These are phyloP conservation scores for Formica aserva DNA, from an alignment of 2,888 invertebrate genomes.

Conservation along the genomic window DNA sequence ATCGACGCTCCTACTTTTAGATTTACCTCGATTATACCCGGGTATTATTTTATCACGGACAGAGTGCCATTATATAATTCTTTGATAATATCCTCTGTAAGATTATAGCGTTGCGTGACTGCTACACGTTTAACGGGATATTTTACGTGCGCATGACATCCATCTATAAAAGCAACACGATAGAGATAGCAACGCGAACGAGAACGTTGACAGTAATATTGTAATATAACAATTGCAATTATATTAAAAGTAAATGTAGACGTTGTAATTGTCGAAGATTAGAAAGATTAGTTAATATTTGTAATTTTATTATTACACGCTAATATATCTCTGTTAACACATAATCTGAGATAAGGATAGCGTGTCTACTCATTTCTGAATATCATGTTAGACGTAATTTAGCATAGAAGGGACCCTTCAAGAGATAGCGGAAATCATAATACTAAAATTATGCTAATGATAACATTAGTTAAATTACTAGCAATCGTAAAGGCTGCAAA, in stretches of 20 bases:
- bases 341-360: background rate
- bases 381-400: background rate
- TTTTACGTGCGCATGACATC: slow-evolving; percentile 52
- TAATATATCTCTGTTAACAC: background rate
- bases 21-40: background rate
- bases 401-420: background rate
- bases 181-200: background rate
- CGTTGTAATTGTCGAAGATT: background rate
- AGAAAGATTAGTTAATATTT: background rate
- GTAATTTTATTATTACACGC: background rate
- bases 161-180: slow-evolving; percentile 62
- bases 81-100: slow-evolving; percentile 49
- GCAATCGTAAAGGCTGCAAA: slow-evolving; percentile 5
- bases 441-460: slow-evolving; percentile 7
- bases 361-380: background rate
- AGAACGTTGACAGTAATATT: background rate
- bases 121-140: slow-evolving; percentile 57
- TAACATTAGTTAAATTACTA: slow-evolving; percentile 29
- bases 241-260: background rate
- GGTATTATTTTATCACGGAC: background rate
- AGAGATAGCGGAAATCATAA: background rate
- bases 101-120: slow-evolving; percentile 68
- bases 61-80: slow-evolving; percentile 8
- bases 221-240: background rate
- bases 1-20: background rate